These are phyloP conservation scores for Cladorhizidae sp. DNA, from an alignment of 37 sponge, comb jelly and placozoan genomes.

Conservation along the genomic window DNA sequence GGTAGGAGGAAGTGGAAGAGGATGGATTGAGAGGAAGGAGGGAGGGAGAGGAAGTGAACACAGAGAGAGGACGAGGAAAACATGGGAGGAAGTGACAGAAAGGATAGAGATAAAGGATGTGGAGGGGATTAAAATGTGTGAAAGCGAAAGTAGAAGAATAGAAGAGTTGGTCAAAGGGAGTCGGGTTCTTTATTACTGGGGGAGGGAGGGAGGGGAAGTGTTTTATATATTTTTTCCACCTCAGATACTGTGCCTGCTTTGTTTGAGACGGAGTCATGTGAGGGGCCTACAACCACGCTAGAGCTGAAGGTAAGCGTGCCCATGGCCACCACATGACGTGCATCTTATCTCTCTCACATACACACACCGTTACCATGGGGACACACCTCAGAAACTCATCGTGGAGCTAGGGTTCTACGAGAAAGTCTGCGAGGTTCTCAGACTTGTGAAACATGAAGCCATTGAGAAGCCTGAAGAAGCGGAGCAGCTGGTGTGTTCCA, in stretches of 20 bases:
- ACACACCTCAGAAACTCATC: slow-evolving; percentile 39
- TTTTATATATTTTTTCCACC: neutral
- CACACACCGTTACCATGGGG: neutral
- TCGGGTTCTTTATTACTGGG: neutral
- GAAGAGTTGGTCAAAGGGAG: too few relatives aligned
- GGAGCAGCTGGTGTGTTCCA: slow-evolving; percentile 17
- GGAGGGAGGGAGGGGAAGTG: neutral
- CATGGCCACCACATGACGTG: slow-evolving; percentile 1
- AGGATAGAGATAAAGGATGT: too few relatives aligned
- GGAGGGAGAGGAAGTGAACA: neutral
- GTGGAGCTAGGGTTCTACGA: slow-evolving; percentile 74
- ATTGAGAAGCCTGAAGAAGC: neutral
- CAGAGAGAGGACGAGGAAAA: too few relatives aligned
- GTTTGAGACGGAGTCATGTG: too few relatives aligned
- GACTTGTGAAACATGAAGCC: slow-evolving; percentile 24
- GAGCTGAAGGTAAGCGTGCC: neutral
- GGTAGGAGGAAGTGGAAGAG: neutral
- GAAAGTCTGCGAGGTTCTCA: slow-evolving; percentile 57
- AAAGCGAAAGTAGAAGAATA: too few relatives aligned
- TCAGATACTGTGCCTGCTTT: slow-evolving; percentile 15
- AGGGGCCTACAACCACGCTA: neutral
- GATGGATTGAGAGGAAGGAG: neutral
- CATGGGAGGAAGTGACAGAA: too few relatives aligned
- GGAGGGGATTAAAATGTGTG: too few relatives aligned
- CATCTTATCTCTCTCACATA: neutral